Evolutionary conservation across 2,113 vertebrate genomes (phyloP).

Genomic region (Phrynosoma platyrhinos): DNA sequence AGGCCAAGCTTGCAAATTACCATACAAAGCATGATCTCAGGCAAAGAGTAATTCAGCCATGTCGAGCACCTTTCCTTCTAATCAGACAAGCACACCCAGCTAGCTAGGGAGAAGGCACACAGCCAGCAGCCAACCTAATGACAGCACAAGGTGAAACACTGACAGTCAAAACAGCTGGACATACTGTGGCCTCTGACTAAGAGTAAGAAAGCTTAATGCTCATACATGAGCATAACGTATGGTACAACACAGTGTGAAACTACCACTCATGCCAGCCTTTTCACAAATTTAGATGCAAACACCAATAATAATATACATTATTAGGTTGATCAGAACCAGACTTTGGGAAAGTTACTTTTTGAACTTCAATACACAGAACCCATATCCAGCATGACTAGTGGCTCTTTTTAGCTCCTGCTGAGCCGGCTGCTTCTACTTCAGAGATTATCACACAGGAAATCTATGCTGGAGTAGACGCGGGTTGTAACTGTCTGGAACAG

Average conservation of each 20-base stretch:
- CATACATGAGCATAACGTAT: background rate
- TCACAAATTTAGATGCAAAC: rapidly evolving
- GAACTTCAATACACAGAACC: too few species aligned
- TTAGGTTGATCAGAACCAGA: background rate
- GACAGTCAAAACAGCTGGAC: constrained; percentile 46
- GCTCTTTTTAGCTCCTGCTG: too few species aligned
- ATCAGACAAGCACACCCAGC: constrained; percentile 62
- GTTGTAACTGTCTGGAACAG: too few species aligned
- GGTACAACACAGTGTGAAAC: background rate
- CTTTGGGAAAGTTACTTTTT: too few species aligned
- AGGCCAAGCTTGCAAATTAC: constrained; percentile 47
- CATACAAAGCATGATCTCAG: constrained; percentile 40
- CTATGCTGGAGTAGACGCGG: too few species aligned
- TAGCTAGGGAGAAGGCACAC: constrained; percentile 53
- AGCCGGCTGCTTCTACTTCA: too few species aligned
- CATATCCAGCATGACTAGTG: too few species aligned
- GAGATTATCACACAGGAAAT: too few species aligned
- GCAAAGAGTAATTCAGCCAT: constrained; percentile 55
- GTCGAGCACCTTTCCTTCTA: constrained; percentile 65
- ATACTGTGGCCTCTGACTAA: constrained; percentile 11
- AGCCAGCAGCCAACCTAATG: constrained; percentile 56
- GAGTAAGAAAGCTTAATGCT: background rate
- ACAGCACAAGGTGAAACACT: constrained; percentile 61
- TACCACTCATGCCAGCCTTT: background rate
- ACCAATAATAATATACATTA: rapidly evolving